Evolutionary conservation across 1,140 invertebrate species (phyloP), one percentile per base, ranked within the genome.

Genomic region (Cylas formicarius): DNA sequence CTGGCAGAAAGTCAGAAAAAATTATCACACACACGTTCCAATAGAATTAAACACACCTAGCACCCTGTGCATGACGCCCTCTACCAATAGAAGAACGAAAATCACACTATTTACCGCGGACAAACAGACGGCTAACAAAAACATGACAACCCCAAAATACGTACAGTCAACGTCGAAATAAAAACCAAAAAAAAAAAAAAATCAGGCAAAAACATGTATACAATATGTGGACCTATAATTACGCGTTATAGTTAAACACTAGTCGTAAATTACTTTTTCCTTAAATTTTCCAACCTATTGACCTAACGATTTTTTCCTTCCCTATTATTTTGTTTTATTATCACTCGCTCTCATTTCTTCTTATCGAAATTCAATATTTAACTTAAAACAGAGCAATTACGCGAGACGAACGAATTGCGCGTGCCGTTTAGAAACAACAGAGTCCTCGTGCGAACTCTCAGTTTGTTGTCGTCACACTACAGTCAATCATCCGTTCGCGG

Each of bases 241-340:
- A 49, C 46, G 54, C 49, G 56, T 52, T 53, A 53, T 56, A 58
- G 50, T 60, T 58, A 53, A 55, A 61, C 52, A 55, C 54, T 61
- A 57, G 52, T 53, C 53, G 54, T 58, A 61, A 58, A 53, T 58
- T 58, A 61, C 52, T 51, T 54, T 53, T 57, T 50, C 22, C 37
- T 46, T 50, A 52, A 44, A 52, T 46, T 40, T 44, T 40, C 19
- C 13, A 38, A 38, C 29, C 40, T 39, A 47, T 49, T 43, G 36
- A 58, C 46, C 45, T 57, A 58, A 54, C 55, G 52, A 57, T 44
- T 50, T 43, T 44, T 35, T 44, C 35, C 21, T 41, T 40, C 17
- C 29, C 27, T 37, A 40, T n/a, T n/a, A n/a, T n/a, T n/a, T n/a
- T n/a, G n/a, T n/a, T n/a, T n/a, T n/a, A 44, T 22, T 40, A 35